These are phyloP conservation scores for Drosophila parabipectinata DNA, from an alignment of 1,140 invertebrate species.

Conservation along the genomic window DNA sequence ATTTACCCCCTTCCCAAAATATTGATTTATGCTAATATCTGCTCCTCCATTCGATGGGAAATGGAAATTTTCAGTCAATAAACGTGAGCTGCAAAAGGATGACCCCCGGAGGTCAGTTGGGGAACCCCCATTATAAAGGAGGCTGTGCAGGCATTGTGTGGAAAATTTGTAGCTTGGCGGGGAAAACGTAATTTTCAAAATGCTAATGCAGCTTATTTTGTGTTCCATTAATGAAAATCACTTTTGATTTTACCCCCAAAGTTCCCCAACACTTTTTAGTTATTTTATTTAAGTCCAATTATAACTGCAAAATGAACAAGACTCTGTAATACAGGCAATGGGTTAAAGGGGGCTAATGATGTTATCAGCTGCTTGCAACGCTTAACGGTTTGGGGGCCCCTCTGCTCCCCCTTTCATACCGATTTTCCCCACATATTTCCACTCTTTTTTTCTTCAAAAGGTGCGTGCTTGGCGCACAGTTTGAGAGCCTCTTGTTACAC, in stretches of 20 bases:
- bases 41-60: constrained; percentile 15
- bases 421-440: neutral
- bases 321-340: neutral
- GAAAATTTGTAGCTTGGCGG: constrained; percentile 4
- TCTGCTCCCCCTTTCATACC: neutral
- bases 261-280: neutral
- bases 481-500: constrained; percentile 48
- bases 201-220: constrained; percentile 21
- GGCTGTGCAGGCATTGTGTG: constrained; percentile 4
- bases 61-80: constrained; percentile 42
- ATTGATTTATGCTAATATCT: constrained; percentile 44
- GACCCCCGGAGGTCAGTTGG: constrained; percentile 32
- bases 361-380: constrained; percentile 3
- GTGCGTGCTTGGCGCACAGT: constrained; percentile 27
- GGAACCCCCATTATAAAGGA: constrained; percentile 17
- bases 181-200: constrained; percentile 32
- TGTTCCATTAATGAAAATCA: constrained; percentile 7
- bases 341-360: constrained; percentile 1
- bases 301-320: neutral
- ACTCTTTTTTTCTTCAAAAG: too few relatives aligned
- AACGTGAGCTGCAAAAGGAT: constrained; percentile 36
- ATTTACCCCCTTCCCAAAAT: constrained; percentile 7
- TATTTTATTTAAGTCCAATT: neutral
- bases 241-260: constrained; percentile 1
- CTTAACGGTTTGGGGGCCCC: neutral